Conservation (phyloP, 2,797 vertebrate species). For the Takifugu ocellatus region DNA sequence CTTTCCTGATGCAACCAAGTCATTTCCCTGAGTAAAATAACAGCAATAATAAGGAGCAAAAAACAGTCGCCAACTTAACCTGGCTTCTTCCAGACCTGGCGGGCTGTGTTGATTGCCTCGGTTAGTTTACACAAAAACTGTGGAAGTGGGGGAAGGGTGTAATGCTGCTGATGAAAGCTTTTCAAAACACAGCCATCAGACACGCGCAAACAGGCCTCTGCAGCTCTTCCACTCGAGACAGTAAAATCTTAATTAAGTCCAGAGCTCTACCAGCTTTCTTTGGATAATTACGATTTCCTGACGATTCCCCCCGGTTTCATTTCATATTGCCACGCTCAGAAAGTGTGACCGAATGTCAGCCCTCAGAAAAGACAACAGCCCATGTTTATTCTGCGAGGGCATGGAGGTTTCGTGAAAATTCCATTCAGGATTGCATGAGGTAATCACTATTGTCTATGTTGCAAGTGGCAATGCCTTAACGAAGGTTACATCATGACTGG, state of each 20-base stretch:
- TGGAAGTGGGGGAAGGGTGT: not conserved
- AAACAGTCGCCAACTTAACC: slow-evolving; percentile 36
- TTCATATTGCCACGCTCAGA: slow-evolving; percentile 32
- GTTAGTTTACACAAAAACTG: slow-evolving; percentile 31
- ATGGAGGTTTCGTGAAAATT: slow-evolving; percentile 69
- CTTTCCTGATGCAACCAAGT: slow-evolving; percentile 63
- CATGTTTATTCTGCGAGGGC: slow-evolving; percentile 47
- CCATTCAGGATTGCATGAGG: slow-evolving; percentile 72
- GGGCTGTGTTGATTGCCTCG: slow-evolving; percentile 28
- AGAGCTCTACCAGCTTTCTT: slow-evolving; percentile 34
- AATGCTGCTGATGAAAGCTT: slow-evolving; percentile 48
- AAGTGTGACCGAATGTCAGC: slow-evolving; percentile 10
- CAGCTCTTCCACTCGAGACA: slow-evolving; percentile 19
- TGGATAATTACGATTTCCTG: slow-evolving; percentile 7
- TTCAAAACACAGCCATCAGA: slow-evolving; percentile 50
- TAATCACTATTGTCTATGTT: slow-evolving; percentile 55
- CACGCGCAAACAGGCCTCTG: slow-evolving; percentile 37
- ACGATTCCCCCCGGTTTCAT: slow-evolving; percentile 24
- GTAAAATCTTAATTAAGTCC: slow-evolving; percentile 61
- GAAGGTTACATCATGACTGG: slow-evolving; percentile 74
- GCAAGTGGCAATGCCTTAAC: slow-evolving; percentile 62
- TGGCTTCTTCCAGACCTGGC: slow-evolving; percentile 30
- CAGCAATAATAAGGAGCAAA: slow-evolving; percentile 45
- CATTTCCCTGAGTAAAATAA: slow-evolving; percentile 54
- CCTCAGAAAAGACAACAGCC: slow-evolving; percentile 45